Evolutionary conservation across 2,797 vertebrate genomes (phyloP), one percentile per base, ranked within the genome.

Genomic region (Loris lydekkerianus): DNA sequence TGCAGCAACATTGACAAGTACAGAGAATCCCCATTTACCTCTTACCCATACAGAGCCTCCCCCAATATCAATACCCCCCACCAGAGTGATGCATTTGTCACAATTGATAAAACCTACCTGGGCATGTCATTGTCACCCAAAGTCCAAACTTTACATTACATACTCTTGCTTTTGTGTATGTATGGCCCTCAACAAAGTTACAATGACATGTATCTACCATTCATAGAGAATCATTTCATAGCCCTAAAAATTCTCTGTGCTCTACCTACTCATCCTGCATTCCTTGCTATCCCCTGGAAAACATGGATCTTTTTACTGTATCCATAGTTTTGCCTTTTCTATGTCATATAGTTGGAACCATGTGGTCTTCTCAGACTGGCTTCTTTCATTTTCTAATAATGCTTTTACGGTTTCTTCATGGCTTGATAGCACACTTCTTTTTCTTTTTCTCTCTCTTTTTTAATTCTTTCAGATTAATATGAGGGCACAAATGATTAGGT

Each of bases 1-100:
- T 37, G 21, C 20, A 84, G 43, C 31, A 92, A 83, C 63, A 86
- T 7, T 53, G 60, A 78, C 60, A 58, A 15, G 3, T 46, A 25
- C 14, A n/a, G 11, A 78, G 9, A 75, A n/a, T 31, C 53, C 9
- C 37, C 31, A 56, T 20, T n/a, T 43, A 20, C 13, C 20, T 43
- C 34, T 1, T 37, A 0, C 21, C 34, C 14, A 40, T 7, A 3
- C 34, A 34, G 0, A 46, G 6, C 2, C 21, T 61, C 43, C 25
- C 21, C 17, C 3, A 10, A 11, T 11, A 10, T 34, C 9, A 61
- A 21, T 25, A 8, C 5, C 7, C 7, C 56, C 60, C 9, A 34
- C 9, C 69, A 70, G 37, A 37, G 27, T 1, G 10, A 4, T 56
- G 31, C 43, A 29, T 60, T 83, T 40, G 21, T 29, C 77, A 76